phyloP scores from a whole-genome alignment of 1,140 invertebrate species.

The Triops longicaudatus region DNA sequence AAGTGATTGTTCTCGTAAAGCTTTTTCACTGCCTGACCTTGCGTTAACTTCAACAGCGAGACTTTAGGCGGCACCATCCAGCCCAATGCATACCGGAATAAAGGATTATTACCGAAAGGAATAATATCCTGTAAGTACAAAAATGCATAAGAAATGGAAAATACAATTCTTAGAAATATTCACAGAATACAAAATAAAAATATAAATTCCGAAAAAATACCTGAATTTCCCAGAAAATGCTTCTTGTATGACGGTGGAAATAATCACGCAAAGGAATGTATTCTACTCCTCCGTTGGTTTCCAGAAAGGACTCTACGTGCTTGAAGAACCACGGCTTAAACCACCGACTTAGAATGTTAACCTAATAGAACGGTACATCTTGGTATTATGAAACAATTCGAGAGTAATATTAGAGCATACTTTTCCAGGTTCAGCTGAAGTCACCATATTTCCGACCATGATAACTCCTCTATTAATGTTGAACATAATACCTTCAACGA shows the following conservation, averaged over 20 bases:
- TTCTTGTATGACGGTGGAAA: conserved; percentile 69
- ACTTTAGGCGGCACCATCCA: conserved; percentile 78
- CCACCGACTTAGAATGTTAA: conserved; percentile 66
- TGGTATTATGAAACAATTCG: background rate
- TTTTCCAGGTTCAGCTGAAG: conserved; percentile 48
- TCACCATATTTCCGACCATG: conserved; percentile 61
- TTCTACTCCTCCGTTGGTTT: conserved; percentile 44
- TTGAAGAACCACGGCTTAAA: conserved; percentile 79
- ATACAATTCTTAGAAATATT: too few relatives aligned
- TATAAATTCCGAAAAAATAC: conserved; percentile 40
- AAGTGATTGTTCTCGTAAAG: conserved; percentile 70
- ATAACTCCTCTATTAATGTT: conserved; percentile 56
- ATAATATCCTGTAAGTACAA: conserved; percentile 60
- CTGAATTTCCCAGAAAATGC: conserved; percentile 74
- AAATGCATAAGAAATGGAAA: too few relatives aligned
- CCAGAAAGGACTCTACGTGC: conserved; percentile 55
- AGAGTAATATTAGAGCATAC: conserved; percentile 38
- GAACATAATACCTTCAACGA: conserved; percentile 66
- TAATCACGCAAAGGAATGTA: conserved; percentile 72
- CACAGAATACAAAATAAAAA: conserved; percentile 31
- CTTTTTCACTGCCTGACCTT: conserved; percentile 58
- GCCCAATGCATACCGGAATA: conserved; percentile 65
- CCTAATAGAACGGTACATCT: conserved; percentile 34
- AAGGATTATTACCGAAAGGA: conserved; percentile 68
- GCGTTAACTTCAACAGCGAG: conserved; percentile 70